These are phyloP conservation scores for Actinia equina DNA, from an alignment of 64 coral and sea anemone genomes.

Conservation along the genomic window DNA sequence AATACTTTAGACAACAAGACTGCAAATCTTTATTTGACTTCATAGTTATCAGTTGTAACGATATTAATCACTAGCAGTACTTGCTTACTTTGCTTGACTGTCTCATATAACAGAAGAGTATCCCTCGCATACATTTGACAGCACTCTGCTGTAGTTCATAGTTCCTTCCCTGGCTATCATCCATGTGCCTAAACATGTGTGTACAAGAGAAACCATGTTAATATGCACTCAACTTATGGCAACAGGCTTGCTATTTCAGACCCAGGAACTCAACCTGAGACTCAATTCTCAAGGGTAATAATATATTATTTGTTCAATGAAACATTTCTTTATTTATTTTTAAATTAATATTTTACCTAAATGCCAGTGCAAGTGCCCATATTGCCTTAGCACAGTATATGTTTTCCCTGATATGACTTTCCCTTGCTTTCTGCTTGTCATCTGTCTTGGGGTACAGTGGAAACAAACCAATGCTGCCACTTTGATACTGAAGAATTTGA, in stretches of 20 bases:
- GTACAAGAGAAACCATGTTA: not conserved
- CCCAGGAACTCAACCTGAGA: too few relatives aligned
- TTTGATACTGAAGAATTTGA: constrained; percentile 87
- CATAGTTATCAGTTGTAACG: too few relatives aligned
- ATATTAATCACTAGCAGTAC: too few relatives aligned
- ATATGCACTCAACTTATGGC: too few relatives aligned
- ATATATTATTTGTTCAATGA: not conserved
- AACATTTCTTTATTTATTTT: too few relatives aligned
- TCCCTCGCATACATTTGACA: constrained; percentile 97
- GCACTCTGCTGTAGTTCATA: constrained; percentile 97
- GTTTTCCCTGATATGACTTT: constrained; percentile 90
- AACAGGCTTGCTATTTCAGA: too few relatives aligned
- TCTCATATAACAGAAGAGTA: constrained; percentile 97
- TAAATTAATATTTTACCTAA: constrained; percentile 43
- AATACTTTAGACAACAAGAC: too few relatives aligned
- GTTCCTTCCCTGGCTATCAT: constrained; percentile 79
- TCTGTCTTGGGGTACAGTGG: constrained; percentile 54
- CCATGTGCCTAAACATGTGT: constrained; percentile 65
- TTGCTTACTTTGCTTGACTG: constrained; percentile 79
- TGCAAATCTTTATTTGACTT: too few relatives aligned
- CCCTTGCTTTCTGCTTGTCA: constrained; percentile 31
- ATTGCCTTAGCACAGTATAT: constrained; percentile 89
- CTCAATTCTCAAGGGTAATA: not conserved
- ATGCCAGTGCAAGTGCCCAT: constrained; percentile 76
- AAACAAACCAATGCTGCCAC: constrained; percentile 96